phyloP scores from a whole-genome alignment of 2,888 invertebrate species.

The Lithophane socia region DNA sequence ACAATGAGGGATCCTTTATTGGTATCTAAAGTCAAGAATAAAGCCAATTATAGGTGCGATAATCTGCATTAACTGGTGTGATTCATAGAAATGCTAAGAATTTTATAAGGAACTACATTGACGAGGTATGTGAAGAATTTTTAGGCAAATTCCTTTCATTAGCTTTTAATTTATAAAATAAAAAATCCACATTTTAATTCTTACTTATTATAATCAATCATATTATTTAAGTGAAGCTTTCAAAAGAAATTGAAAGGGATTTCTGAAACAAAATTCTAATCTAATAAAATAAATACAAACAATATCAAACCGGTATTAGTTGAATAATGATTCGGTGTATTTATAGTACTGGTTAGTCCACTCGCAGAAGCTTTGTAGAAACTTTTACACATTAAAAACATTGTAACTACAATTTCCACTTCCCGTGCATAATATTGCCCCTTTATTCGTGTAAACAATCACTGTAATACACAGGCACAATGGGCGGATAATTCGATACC shows the following conservation, averaged over 20 bases:
- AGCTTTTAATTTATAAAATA: not conserved
- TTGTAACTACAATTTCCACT: constrained; percentile 32
- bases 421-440: constrained; percentile 51
- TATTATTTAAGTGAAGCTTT: not conserved
- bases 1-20: not conserved
- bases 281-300: constrained; percentile 29
- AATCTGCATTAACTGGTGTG: constrained; percentile 14
- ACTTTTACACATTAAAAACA: constrained; percentile 53
- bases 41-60: constrained; percentile 1
- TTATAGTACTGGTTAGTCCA: constrained; percentile 38
- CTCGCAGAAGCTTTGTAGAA: constrained; percentile 39
- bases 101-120: not conserved
- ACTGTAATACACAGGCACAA: constrained; percentile 68
- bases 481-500: constrained; percentile 72
- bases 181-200: not conserved
- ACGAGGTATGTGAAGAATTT: not conserved
- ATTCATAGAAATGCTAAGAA: constrained; percentile 19
- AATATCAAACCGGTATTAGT: constrained; percentile 53
- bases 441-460: constrained; percentile 59
- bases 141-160: not conserved
- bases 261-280: not conserved
- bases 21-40: constrained; percentile 2
- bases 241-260: not conserved
- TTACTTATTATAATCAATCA: not conserved
- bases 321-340: constrained; percentile 34